Conservation (phyloP, 2,797 vertebrate species). For the Halcyon leucocephala region DNA sequence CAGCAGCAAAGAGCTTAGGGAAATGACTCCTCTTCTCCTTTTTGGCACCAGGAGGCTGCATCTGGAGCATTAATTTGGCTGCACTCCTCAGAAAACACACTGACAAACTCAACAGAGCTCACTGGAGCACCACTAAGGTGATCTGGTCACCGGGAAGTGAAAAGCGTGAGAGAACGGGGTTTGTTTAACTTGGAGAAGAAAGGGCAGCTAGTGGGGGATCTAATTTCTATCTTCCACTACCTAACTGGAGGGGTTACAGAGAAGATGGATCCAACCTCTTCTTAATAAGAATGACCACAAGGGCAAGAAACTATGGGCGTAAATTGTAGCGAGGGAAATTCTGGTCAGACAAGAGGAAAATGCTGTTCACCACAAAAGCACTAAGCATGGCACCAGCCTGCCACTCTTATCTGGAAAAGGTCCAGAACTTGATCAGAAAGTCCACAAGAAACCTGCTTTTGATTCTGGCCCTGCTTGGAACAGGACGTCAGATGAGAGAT, state of each 20-base stretch:
- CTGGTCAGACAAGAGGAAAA: neutral
- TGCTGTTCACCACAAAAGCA: neutral
- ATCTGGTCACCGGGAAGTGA: neutral
- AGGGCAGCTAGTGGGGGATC: fast-evolving
- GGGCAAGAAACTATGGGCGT: neutral
- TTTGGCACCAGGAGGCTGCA: neutral
- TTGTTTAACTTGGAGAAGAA: neutral
- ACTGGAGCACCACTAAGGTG: neutral
- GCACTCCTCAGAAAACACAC: neutral
- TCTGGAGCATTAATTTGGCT: neutral
- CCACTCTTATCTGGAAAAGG: neutral
- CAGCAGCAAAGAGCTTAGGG: neutral
- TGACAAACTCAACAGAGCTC: neutral
- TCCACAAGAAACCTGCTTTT: neutral
- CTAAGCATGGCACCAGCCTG: neutral
- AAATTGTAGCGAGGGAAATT: neutral
- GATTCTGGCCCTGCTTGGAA: neutral
- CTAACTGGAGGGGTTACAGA: neutral
- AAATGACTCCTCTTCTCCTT: neutral
- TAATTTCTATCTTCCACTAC: neutral
- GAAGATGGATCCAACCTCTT: neutral
- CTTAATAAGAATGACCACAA: neutral
- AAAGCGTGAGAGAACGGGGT: fast-evolving
- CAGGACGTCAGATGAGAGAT: neutral
- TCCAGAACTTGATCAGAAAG: neutral